Evolutionary conservation across 2,888 invertebrate genomes (phyloP), one percentile per base, ranked within the genome.

Genomic region (Vanessa cardui): DNA sequence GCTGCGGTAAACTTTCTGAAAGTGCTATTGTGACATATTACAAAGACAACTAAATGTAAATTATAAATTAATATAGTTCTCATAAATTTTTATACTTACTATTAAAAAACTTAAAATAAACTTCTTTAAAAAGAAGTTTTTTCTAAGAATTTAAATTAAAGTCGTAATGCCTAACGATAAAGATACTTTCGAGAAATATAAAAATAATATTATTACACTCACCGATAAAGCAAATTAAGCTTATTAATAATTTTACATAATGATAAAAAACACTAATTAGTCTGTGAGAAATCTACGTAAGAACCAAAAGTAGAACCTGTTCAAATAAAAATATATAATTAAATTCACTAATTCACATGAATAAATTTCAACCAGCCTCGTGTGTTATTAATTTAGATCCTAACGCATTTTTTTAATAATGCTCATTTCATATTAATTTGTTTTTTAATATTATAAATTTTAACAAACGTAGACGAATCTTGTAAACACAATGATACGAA

Each of bases 61-160:
- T 26, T 3, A 26, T 26, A 26, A 26, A 26, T 26, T 3, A 26
- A 26, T 26, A 26, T 26, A 26, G 2, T 26, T 26, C 1, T 26
- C 26, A 26, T 5, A 26, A 26, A 26, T 26, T 0, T 26, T 26
- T 26, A 1, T 26, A 26, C 4, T 26, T 26, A 26, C 3, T 26
- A 26, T 39, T 2, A 12, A 12, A 39, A 12, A 39, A 12, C 12
- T 3, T 39, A 12, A 39, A 71, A 52, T 61, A 58, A 62, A 69
- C n/a, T n/a, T n/a, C n/a, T n/a, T n/a, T n/a, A 50, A 21, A 12
- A 12, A 9, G 21, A 20, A 9, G 18, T 20, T 20, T 26, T 12
- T 50, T 50, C 12, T 20, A 50, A 9, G 18, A 50, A 20, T 21
- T 50, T 7, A 12, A 26, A 54, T 54, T 54, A 16, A 33, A 54